A percentile compares a stretch with the other conserved stretches of the same genome.
Conservation (phyloP, 2,113 vertebrate genomes). For the Otocyon megalotis region DNA sequence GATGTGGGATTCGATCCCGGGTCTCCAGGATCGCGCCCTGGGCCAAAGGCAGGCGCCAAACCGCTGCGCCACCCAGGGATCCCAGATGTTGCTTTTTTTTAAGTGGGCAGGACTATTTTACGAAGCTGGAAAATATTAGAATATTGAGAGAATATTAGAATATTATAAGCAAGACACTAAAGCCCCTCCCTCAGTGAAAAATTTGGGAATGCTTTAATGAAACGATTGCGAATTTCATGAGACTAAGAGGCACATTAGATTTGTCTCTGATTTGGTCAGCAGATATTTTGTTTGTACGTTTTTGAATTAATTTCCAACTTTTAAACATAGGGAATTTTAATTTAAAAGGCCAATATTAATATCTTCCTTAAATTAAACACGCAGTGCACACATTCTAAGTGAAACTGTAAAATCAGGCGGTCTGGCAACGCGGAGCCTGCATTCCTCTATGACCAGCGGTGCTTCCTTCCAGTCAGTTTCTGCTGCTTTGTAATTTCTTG, state of each 20-base stretch:
- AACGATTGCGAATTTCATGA: not conserved
- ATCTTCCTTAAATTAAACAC: not conserved
- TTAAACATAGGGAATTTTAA: not conserved
- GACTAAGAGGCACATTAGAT: not conserved
- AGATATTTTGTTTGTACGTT: not conserved
- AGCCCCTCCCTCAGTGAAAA: not conserved
- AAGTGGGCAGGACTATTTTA: not conserved
- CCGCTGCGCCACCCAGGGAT: no score
- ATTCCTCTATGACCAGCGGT: fast-evolving
- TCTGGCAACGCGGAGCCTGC: no score
- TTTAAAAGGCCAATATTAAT: not conserved
- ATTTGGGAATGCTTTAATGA: not conserved
- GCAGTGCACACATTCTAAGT: not conserved
- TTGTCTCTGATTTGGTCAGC: not conserved
- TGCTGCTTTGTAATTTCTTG: not conserved
- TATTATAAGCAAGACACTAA: not conserved
- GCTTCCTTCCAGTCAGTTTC: not conserved
- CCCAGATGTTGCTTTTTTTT: not conserved
- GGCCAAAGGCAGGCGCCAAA: no score
- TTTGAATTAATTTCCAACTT: not conserved
- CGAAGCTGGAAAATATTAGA: not conserved
- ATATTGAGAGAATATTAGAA: not conserved
- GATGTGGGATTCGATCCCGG: no score
- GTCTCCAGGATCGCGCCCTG: no score
- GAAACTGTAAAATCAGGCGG: not conserved